A percentile compares a stretch with the other conserved stretches of the same genome.
Conservation (phyloP, 2,113 vertebrate genomes). For the Tylochromis polylepis region DNA sequence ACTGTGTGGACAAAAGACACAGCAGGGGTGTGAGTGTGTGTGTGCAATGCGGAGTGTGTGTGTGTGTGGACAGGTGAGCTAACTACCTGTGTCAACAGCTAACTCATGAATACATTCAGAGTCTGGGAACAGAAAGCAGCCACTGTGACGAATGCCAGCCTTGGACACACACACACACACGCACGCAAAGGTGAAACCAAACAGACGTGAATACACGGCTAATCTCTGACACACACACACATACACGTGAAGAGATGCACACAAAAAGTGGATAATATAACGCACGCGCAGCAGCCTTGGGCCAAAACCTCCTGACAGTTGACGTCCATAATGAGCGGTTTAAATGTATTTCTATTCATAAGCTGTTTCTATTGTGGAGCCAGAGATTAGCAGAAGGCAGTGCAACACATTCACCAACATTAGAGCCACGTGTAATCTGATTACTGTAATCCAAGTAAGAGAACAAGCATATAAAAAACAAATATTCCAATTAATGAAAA, state of each 20-base stretch:
- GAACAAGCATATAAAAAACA: neutral
- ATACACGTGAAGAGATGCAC: neutral
- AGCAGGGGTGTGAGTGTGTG: constrained; percentile 13
- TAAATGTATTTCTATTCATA: constrained; percentile 53
- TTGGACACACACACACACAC: constrained; percentile 23
- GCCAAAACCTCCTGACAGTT: constrained; percentile 16
- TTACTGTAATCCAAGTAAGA: neutral
- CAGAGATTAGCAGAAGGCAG: neutral
- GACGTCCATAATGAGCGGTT: constrained; percentile 45
- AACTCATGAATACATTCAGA: constrained; percentile 61
- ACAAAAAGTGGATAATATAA: neutral
- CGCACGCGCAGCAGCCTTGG: neutral
- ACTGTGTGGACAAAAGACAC: constrained; percentile 38
- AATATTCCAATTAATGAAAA: neutral
- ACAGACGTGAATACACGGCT: constrained; percentile 2
- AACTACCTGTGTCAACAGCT: constrained; percentile 60
- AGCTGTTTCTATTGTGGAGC: constrained; percentile 4
- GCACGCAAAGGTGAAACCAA: neutral
- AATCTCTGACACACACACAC: constrained; percentile 39
- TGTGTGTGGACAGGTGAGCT: constrained; percentile 39
- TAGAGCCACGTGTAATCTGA: neutral
- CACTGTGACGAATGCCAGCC: constrained; percentile 48
- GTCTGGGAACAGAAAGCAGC: constrained; percentile 37
- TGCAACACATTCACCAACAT: neutral
- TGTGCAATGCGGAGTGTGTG: constrained; percentile 11